Evolutionary conservation across 2,113 vertebrate species (phyloP), one percentile per base, ranked within the genome.

Genomic region (Cynopterus brachyotis): DNA sequence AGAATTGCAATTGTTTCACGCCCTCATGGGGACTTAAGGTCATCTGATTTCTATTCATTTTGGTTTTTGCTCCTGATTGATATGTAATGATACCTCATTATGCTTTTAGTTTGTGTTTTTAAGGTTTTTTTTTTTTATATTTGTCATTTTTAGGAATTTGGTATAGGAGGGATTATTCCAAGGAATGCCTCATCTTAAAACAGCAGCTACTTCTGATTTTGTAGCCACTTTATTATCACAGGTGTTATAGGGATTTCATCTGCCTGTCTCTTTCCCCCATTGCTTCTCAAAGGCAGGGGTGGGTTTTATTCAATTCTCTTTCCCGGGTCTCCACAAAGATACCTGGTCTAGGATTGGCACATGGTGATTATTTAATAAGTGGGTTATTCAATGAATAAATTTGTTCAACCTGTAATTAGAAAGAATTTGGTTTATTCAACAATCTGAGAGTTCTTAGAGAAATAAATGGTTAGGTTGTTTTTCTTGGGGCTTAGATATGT

Each of bases 381-480:
- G 75, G 19, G 28, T 87, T 89, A 35, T 45, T 95, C 72, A 64
- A 0, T 66, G 87, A 95, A 76, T 93, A 60, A 78, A 87, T 83
- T 66, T 88, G 28, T n/a, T 62, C 55, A 94, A 64, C 19, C n/a
- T 83, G 32, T 87, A 83, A 53, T 91, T 94, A 84, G 45, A 45
- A 78, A 81, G 78, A 30, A 50, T 89, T 73, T 67, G 70, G 15
- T 94, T 72, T 96, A 94, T 42, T 89, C n/a, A 78, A 35, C 37
- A 67, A 9, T 76, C 53, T 50, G 47, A 79, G 13, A 19, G 19
- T 78, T 64, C 32, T 32, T 60, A 93, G 72, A 80, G n/a, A n/a
- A 37, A 66, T 37, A 67, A 83, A 59, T 45, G 35, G 37, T 64
- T 80, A 82, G 37, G 35, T 81, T 90, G 50, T 70, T 80, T 90